phyloP scores from a whole-genome alignment of 2,888 invertebrate genomes.

The Hydriomena furcata region DNA sequence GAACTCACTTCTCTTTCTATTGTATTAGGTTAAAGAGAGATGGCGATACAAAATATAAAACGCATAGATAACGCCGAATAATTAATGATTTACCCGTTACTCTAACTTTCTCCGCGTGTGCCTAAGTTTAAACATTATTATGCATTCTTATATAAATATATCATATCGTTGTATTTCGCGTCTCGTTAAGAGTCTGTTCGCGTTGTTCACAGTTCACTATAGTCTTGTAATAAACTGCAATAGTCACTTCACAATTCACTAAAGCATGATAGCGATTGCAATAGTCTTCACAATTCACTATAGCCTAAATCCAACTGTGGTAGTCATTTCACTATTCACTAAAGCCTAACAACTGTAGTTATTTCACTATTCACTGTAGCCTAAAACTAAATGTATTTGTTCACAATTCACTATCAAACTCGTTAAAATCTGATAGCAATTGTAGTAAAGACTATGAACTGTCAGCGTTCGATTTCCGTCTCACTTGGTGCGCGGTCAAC shows the following conservation, averaged over 20 bases:
- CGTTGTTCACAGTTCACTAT: conserved; percentile 1
- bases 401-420: conserved; percentile 25
- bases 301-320: neutral
- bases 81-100: no score
- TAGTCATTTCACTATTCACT: neutral
- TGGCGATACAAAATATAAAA: conserved; percentile 2
- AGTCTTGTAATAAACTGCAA: neutral
- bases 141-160: conserved; percentile 11
- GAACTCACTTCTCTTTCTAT: conserved; percentile 4
- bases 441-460: conserved; percentile 71
- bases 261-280: neutral
- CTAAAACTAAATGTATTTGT: no score
- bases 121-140: conserved; percentile 2
- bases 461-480: conserved; percentile 79
- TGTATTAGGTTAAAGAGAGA: conserved; percentile 8
- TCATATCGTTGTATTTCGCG: conserved; percentile 3
- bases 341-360: no score
- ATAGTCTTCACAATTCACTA: conserved; percentile 4
- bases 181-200: conserved; percentile 4
- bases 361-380: neutral
- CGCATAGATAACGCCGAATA: neutral
- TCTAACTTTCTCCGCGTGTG: neutral
- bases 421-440: conserved; percentile 51
- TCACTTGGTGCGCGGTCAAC: conserved; percentile 69
- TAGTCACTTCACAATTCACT: conserved; percentile 1